Percentiles rank a stretch among this genome's conserved stretches.
Conservation (phyloP, 1,140 invertebrate species). For the Zelostemma sp. region DNA sequence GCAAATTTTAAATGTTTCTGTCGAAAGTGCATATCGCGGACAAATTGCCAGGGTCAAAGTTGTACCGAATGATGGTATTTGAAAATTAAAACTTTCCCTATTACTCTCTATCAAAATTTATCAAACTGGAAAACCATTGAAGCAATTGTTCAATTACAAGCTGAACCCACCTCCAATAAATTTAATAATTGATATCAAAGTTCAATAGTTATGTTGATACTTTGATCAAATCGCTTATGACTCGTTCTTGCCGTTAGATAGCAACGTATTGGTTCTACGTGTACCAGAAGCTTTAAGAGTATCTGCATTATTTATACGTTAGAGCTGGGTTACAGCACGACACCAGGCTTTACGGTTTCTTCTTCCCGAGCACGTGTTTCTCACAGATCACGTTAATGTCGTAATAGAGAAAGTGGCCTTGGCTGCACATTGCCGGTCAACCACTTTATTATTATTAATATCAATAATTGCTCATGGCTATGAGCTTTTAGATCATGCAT, state of each 20-base stretch:
- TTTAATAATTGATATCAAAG: background rate
- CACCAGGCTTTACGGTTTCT: slow-evolving; percentile 40
- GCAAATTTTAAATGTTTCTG: too few species aligned
- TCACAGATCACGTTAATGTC: slow-evolving; percentile 50
- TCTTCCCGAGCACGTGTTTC: slow-evolving; percentile 44
- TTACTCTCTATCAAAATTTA: background rate
- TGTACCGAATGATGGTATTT: too few species aligned
- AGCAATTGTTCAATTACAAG: background rate
- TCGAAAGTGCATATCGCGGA: too few species aligned
- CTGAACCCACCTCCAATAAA: background rate
- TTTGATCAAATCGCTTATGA: slow-evolving; percentile 22
- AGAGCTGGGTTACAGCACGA: slow-evolving; percentile 33
- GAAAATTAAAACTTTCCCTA: background rate
- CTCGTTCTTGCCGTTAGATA: slow-evolving; percentile 28
- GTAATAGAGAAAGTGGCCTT: slow-evolving; percentile 41
- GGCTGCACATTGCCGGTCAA: slow-evolving; percentile 24
- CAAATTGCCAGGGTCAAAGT: too few species aligned
- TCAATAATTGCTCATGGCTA: slow-evolving; percentile 25
- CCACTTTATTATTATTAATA: slow-evolving; percentile 41
- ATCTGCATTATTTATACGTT: slow-evolving; percentile 48
- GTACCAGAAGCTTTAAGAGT: slow-evolving; percentile 42
- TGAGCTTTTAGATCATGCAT: slow-evolving; percentile 5
- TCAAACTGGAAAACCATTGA: background rate
- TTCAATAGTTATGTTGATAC: slow-evolving; percentile 4
- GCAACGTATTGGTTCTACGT: slow-evolving; percentile 42